These are phyloP conservation scores for Brenthis hecate DNA, from an alignment of 2,888 invertebrate species.

Conservation along the genomic window DNA sequence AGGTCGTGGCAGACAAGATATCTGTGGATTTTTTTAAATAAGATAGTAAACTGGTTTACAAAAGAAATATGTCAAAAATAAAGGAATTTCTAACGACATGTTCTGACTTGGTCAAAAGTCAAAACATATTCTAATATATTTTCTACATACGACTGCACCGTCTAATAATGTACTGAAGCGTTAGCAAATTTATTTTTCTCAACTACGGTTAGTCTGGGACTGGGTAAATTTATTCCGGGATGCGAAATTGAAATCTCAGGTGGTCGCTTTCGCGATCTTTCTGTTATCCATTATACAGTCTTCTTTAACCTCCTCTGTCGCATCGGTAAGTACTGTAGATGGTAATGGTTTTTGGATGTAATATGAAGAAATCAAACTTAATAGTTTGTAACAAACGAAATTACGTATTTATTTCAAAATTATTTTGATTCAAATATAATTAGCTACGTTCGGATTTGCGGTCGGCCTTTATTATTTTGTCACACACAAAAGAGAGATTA, in stretches of 20 bases:
- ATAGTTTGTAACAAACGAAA: no score
- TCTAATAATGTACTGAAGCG: neutral
- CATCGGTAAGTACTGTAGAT: slow-evolving; percentile 27
- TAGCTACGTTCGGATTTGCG: no score
- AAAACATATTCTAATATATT: no score
- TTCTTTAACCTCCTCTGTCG: slow-evolving; percentile 29
- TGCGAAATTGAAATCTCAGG: slow-evolving; percentile 80
- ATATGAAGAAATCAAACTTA: neutral
- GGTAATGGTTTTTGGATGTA: slow-evolving; percentile 22
- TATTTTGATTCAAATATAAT: no score
- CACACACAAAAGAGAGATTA: no score
- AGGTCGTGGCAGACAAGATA: no score
- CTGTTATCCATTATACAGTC: slow-evolving; percentile 12
- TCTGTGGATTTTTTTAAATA: no score
- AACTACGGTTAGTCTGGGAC: slow-evolving; percentile 43
- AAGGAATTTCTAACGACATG: neutral
- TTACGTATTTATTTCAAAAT: no score
- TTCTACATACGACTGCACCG: no score
- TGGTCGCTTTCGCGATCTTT: slow-evolving; percentile 52
- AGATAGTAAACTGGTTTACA: no score
- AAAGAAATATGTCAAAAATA: neutral
- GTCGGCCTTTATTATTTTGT: no score
- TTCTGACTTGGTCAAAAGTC: no score
- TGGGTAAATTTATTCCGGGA: slow-evolving; percentile 76
- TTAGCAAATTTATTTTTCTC: slow-evolving; percentile 23